These are phyloP conservation scores for Chaetodon auriga DNA, from an alignment of 2,113 vertebrate genomes.

Conservation along the genomic window DNA sequence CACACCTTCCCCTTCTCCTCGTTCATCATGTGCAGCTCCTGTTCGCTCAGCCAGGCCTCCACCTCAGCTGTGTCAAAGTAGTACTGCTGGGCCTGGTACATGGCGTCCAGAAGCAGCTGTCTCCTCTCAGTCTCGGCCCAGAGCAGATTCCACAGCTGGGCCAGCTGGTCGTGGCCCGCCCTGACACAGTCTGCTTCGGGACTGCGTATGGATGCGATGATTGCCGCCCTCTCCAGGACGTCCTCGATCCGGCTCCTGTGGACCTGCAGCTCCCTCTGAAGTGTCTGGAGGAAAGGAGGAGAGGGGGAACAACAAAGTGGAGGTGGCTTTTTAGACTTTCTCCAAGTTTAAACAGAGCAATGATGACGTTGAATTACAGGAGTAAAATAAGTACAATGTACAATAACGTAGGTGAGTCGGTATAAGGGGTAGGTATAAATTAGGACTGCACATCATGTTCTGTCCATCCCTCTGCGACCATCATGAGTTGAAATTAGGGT, in stretches of 20 bases:
- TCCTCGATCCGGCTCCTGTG: conserved; percentile 89
- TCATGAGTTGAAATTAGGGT: neutral
- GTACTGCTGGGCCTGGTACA: conserved; percentile 95
- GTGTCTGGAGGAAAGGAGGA: conserved; percentile 77
- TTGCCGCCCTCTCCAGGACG: conserved; percentile 87
- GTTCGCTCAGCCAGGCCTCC: conserved; percentile 95
- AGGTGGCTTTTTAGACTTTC: neutral
- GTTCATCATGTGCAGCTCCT: conserved; percentile 96
- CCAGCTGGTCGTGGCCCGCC: conserved; percentile 86
- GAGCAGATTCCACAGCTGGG: conserved; percentile 86
- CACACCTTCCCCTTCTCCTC: conserved; percentile 95
- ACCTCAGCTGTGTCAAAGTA: conserved; percentile 93
- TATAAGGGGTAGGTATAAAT: neutral
- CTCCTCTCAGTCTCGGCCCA: conserved; percentile 88
- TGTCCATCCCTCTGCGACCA: neutral
- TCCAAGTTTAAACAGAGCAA: neutral
- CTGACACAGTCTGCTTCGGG: conserved; percentile 87
- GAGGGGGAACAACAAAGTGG: neutral
- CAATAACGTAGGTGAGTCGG: neutral
- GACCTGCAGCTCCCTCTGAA: conserved; percentile 92
- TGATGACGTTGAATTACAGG: neutral
- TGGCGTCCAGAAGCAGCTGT: conserved; percentile 90
- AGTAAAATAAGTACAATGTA: neutral
- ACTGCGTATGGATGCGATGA: conserved; percentile 88
- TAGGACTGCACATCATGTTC: neutral